Percentiles rank a stretch among this genome's conserved stretches.
These are phyloP conservation scores for Pholis gunnellus DNA, from an alignment of 2,113 vertebrate species.

Conservation along the genomic window DNA sequence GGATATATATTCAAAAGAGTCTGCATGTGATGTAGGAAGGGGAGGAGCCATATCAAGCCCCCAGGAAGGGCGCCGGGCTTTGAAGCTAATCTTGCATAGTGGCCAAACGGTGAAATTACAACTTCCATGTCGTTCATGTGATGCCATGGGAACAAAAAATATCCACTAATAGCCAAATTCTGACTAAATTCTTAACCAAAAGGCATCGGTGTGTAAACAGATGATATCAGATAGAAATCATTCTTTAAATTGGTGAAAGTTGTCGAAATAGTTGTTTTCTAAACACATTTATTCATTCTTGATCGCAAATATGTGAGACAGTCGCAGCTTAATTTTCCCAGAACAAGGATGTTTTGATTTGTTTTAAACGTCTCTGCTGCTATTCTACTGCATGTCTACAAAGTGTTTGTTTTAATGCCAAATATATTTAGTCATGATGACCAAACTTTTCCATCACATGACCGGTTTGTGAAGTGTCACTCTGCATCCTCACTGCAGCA, in stretches of 20 bases:
- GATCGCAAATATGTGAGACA: neutral
- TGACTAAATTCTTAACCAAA: neutral
- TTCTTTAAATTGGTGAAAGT: neutral
- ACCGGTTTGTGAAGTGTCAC: neutral
- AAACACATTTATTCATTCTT: conserved; percentile 1
- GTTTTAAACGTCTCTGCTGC: neutral
- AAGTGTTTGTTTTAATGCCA: neutral
- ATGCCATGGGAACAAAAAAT: too few species aligned
- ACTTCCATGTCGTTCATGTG: too few species aligned
- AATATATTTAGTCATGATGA: neutral
- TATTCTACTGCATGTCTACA: neutral
- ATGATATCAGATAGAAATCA: neutral
- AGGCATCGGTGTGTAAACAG: neutral
- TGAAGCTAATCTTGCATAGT: too few species aligned
- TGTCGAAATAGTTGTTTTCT: neutral
- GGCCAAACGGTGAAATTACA: too few species aligned
- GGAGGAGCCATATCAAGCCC: too few species aligned
- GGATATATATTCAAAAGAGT: too few species aligned
- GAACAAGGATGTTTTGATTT: neutral
- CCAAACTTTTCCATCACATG: neutral
- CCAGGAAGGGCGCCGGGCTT: too few species aligned
- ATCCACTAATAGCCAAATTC: too few species aligned
- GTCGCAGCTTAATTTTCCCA: neutral
- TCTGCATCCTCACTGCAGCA: neutral
- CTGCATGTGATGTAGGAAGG: too few species aligned